These are phyloP conservation scores for Menura novaehollandiae DNA, from an alignment of 2,113 vertebrate species.

Conservation along the genomic window DNA sequence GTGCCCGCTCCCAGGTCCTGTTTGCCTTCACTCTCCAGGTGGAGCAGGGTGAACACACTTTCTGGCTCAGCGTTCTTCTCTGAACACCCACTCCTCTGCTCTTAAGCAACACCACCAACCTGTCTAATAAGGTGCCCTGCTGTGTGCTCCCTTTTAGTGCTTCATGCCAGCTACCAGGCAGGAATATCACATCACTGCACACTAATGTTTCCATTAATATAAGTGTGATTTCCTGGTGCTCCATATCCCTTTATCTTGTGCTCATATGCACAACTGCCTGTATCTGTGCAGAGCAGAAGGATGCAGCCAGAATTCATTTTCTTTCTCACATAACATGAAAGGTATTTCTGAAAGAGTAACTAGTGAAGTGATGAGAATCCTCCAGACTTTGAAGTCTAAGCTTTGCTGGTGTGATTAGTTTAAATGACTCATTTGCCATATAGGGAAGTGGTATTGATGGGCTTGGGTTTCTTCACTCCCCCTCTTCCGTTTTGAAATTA, in stretches of 20 bases:
- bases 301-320: slow-evolving; percentile 18
- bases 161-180: neutral
- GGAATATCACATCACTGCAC: neutral
- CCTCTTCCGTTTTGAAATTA: neutral
- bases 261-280: neutral
- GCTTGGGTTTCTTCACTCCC: neutral
- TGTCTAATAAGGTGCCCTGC: neutral
- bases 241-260: neutral
- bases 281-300: slow-evolving; percentile 13
- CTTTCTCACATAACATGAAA: slow-evolving; percentile 2
- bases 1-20: neutral
- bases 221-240: neutral
- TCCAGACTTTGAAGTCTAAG: neutral
- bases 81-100: neutral
- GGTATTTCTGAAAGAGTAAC: slow-evolving; percentile 16
- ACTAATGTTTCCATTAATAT: neutral
- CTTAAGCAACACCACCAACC: neutral
- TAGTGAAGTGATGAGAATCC: slow-evolving; percentile 2
- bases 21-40: neutral
- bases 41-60: rapidly evolving
- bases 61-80: neutral
- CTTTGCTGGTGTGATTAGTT: slow-evolving; percentile 8
- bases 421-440: neutral
- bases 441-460: neutral
- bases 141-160: neutral